phyloP scores from a whole-genome alignment of 2,888 invertebrate genomes.

The Heterodera filipjevi region DNA sequence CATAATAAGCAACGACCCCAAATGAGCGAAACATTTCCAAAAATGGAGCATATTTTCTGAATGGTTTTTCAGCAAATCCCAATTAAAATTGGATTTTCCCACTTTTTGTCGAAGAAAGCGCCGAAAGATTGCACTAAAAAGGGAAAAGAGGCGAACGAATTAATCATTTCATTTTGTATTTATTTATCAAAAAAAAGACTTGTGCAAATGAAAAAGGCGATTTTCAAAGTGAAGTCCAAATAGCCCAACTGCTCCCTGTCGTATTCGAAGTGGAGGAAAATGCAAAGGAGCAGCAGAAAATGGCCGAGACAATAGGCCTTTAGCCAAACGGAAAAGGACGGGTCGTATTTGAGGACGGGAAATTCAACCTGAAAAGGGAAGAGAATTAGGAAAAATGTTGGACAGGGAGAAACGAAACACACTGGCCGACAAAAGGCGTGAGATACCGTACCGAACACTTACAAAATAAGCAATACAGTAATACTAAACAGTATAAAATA shows the following conservation, averaged over 20 bases:
- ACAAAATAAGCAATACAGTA: too few relatives aligned
- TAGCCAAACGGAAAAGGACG: conserved; percentile 48
- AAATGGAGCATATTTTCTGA: conserved; percentile 14
- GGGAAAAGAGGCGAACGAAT: background rate
- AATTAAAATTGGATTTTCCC: background rate
- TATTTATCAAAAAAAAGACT: conserved; percentile 6
- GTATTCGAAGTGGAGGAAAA: conserved; percentile 63
- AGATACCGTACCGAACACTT: too few relatives aligned
- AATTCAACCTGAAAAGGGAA: background rate
- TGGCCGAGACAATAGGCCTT: conserved; percentile 54
- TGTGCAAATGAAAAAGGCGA: conserved; percentile 60
- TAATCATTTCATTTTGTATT: background rate
- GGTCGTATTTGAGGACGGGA: conserved; percentile 49
- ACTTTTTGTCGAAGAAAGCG: conserved; percentile 20
- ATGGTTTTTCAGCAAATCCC: background rate
- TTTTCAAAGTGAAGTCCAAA: conserved; percentile 55
- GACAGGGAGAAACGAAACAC: too few relatives aligned
- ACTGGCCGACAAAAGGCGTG: too few relatives aligned
- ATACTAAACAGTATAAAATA: too few relatives aligned
- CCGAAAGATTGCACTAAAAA: conserved; percentile 15
- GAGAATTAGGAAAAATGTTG: too few relatives aligned
- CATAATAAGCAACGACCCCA: conserved; percentile 8
- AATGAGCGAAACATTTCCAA: background rate
- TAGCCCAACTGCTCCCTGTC: conserved; percentile 54
- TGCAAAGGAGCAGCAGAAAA: conserved; percentile 55